Evolutionary conservation across 2,113 vertebrate genomes (phyloP).

Genomic region (Piaya cayana): DNA sequence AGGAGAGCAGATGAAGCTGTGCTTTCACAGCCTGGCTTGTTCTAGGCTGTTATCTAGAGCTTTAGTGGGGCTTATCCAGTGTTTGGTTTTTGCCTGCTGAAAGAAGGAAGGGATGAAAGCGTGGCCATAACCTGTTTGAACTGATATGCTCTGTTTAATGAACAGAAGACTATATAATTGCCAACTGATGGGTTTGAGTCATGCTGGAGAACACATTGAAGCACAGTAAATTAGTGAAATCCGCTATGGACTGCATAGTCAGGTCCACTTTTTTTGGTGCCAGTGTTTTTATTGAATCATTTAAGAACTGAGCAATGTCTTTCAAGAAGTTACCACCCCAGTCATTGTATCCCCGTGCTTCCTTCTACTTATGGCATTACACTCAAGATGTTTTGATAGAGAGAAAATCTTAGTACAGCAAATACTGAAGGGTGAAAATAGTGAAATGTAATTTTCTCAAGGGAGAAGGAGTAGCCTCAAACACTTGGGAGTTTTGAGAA

Average conservation of each 20-base stretch:
- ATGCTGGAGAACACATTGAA: background rate
- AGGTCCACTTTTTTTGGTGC: background rate
- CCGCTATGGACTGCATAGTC: background rate
- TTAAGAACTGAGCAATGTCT: background rate
- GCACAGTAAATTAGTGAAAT: background rate
- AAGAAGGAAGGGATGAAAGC: background rate
- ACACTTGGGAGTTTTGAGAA: background rate
- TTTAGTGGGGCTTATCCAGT: background rate
- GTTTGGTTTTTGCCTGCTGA: background rate
- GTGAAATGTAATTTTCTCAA: background rate
- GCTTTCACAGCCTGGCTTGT: background rate
- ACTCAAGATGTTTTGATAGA: background rate
- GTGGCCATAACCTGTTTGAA: background rate
- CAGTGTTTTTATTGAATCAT: background rate
- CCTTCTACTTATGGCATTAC: background rate
- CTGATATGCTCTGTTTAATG: background rate
- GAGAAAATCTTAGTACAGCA: background rate
- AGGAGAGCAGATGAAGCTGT: background rate
- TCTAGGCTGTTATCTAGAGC: background rate
- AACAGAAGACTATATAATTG: background rate
- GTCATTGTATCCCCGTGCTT: background rate
- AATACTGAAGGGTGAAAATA: background rate
- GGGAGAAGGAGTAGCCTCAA: too few relatives aligned
- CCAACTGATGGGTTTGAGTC: background rate
- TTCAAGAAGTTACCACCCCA: background rate